Conservation (phyloP, 2,888 invertebrate species). For the Himalopsyche tibetana region DNA sequence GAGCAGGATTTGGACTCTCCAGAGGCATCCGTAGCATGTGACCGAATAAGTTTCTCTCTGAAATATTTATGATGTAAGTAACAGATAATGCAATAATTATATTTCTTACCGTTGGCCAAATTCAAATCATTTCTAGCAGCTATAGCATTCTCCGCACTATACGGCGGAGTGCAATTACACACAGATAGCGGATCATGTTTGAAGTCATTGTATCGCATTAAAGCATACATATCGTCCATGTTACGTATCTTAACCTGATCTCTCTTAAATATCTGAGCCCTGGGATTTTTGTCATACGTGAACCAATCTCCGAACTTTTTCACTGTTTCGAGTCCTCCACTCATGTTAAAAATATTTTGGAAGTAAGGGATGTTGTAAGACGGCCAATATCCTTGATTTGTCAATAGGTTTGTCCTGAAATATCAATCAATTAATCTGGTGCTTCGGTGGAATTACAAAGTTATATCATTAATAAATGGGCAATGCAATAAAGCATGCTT, state of each 20-base stretch:
- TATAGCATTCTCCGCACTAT: conserved; percentile 84
- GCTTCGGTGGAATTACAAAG: no score
- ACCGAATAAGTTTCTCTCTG: no score
- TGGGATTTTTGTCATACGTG: conserved; percentile 80
- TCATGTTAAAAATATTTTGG: conserved; percentile 79
- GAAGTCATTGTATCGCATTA: conserved; percentile 84
- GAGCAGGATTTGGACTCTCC: no score
- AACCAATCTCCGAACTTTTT: conserved; percentile 77
- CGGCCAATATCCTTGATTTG: conserved; percentile 77
- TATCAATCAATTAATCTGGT: not conserved
- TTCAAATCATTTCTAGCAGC: conserved; percentile 85
- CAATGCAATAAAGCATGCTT: no score
- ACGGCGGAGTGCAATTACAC: conserved; percentile 83
- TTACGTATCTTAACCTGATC: conserved; percentile 78
- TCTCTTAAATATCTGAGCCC: conserved; percentile 80
- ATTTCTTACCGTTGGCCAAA: conserved; percentile 77
- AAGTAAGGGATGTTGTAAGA: conserved; percentile 85
- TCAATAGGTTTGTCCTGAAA: conserved; percentile 60
- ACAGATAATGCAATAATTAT: no score
- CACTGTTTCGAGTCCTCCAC: conserved; percentile 78
- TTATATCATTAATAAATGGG: no score
- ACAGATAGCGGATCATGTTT: conserved; percentile 80
- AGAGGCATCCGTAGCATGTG: no score
- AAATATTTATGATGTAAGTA: no score
- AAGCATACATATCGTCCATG: conserved; percentile 77